Evolutionary conservation across 1,140 invertebrate species (phyloP).

Genomic region (Bombus confusus): DNA sequence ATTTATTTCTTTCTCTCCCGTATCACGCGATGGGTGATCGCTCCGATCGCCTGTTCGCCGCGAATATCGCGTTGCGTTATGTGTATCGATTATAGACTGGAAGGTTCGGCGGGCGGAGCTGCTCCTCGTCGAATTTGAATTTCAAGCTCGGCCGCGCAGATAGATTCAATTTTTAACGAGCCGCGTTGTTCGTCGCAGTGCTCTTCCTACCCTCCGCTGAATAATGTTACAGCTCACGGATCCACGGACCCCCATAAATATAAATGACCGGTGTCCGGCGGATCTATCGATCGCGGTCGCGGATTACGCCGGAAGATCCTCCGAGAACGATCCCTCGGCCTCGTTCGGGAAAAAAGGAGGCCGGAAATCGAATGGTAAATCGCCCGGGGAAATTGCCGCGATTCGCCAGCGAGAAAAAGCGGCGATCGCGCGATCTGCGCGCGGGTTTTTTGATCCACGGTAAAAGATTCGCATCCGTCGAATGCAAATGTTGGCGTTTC

Average conservation of each 20-base stretch:
- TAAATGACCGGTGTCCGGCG: constrained; percentile 59
- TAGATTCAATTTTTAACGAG: constrained; percentile 80
- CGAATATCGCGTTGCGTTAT: constrained; percentile 18
- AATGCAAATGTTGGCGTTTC: not conserved
- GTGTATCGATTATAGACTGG: constrained; percentile 71
- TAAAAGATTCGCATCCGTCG: not conserved
- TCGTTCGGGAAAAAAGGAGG: not conserved
- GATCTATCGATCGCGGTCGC: constrained; percentile 49
- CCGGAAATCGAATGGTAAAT: constrained; percentile 54
- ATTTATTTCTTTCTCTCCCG: constrained; percentile 31
- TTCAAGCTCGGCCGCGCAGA: constrained; percentile 74
- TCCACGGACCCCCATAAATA: constrained; percentile 57
- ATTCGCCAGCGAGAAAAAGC: constrained; percentile 2
- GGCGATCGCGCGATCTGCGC: not conserved
- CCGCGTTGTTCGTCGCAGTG: constrained; percentile 71
- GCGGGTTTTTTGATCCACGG: not conserved
- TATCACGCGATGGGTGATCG: not conserved
- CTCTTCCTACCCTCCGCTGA: constrained; percentile 67
- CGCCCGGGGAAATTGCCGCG: constrained; percentile 36
- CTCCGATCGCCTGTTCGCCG: not conserved
- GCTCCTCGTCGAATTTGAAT: constrained; percentile 75
- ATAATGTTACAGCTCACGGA: constrained; percentile 67
- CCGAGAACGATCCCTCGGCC: constrained; percentile 40
- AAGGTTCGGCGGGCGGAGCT: constrained; percentile 46
- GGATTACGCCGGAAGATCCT: constrained; percentile 47